Conservation (phyloP, 2,113 vertebrate species). For the Chamaea fasciata region DNA sequence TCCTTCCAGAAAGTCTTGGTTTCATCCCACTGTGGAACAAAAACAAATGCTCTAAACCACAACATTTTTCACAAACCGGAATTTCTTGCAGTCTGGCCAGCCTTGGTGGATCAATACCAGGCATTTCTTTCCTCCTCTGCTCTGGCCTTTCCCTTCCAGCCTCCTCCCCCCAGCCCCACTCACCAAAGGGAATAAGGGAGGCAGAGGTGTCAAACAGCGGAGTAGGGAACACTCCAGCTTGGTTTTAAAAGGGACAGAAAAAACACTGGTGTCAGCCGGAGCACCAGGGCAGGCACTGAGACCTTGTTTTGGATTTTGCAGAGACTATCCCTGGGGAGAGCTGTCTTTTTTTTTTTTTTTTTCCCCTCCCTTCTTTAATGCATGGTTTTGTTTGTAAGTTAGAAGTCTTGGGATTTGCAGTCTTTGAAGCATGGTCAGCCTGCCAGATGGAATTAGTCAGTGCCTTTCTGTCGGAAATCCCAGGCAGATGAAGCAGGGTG, state of each 20-base stretch:
- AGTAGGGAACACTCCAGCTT: background rate
- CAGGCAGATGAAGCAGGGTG: constrained; percentile 48
- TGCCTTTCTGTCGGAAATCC: constrained; percentile 58
- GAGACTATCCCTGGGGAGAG: constrained; percentile 27
- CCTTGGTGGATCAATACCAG: constrained; percentile 48
- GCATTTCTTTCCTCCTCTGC: constrained; percentile 52
- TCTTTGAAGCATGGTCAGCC: constrained; percentile 58
- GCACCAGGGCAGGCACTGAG: constrained; percentile 16
- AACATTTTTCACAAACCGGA: constrained; percentile 63
- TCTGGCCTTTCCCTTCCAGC: constrained; percentile 47
- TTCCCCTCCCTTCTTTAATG: background rate
- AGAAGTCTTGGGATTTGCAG: constrained; percentile 58
- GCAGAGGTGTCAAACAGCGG: background rate
- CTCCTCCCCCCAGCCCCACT: background rate
- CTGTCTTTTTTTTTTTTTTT: background rate
- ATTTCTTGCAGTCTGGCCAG: constrained; percentile 63
- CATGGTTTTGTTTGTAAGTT: constrained; percentile 61
- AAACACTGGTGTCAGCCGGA: background rate
- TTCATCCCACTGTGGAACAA: constrained; percentile 57
- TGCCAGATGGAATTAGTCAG: constrained; percentile 68
- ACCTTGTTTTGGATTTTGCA: constrained; percentile 55
- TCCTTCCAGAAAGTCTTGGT: constrained; percentile 52
- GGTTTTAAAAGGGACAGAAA: constrained; percentile 49
- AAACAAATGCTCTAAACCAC: constrained; percentile 62
- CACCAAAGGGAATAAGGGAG: constrained; percentile 33